These are phyloP conservation scores for mouse (Mus musculus) DNA, from an alignment of 2,113 vertebrate species.

Conservation along the genomic window GRCm39 chr14:91179001-91179500, in stretches of 20 bases:
- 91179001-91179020: neutral
- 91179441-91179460: neutral
- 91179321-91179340: neutral
- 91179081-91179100: neutral
- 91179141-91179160: neutral
- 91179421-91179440: neutral
- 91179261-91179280: neutral
- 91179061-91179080: accelerated
- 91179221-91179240: neutral
- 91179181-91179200: neutral
- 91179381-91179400: neutral
- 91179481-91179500: neutral
- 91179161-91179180: neutral
- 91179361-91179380: neutral
- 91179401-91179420: neutral
- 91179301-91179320: neutral
- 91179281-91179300: neutral
- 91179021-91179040: slow-evolving; percentile 36
- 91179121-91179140: neutral
- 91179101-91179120: neutral
- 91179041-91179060: neutral
- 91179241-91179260: neutral
- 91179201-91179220: neutral
- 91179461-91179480: neutral
- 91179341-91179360: neutral